phyloP scores from a whole-genome alignment of 2,797 vertebrate species.

The Sebastes cheni region DNA sequence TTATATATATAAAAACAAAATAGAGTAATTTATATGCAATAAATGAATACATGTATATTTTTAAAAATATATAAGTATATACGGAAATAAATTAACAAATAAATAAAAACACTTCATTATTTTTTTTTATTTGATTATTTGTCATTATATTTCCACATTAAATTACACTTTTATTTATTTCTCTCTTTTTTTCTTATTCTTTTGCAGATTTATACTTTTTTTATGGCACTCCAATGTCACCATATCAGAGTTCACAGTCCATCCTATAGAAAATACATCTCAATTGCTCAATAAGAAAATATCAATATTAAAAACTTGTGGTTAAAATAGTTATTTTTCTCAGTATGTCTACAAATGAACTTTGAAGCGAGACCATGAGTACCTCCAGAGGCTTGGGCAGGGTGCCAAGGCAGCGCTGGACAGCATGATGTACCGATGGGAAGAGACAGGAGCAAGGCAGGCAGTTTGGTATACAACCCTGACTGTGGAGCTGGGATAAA shows the following conservation, averaged over 20 bases:
- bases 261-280: neutral
- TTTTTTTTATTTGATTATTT: too few relatives aligned
- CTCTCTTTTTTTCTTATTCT: neutral
- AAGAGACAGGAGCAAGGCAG: constrained; percentile 84
- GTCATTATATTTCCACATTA: too few relatives aligned
- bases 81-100: too few relatives aligned
- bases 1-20: too few relatives aligned
- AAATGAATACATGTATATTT: too few relatives aligned
- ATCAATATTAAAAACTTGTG: neutral
- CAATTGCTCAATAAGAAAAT: neutral
- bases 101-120: too few relatives aligned
- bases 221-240: too few relatives aligned
- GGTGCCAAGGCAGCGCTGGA: constrained; percentile 52
- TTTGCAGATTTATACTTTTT: neutral
- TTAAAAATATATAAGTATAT: neutral
- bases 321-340: neutral
- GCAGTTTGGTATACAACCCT: constrained; percentile 78
- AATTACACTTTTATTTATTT: too few relatives aligned
- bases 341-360: neutral
- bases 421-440: constrained; percentile 82
- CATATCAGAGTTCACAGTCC: neutral
- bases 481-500: constrained; percentile 81
- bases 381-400: constrained; percentile 35
- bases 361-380: neutral
- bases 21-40: too few relatives aligned